Evolutionary conservation across 2,888 invertebrate genomes (phyloP), one percentile per base, ranked within the genome.

Genomic region (Leucophora obtusa): DNA sequence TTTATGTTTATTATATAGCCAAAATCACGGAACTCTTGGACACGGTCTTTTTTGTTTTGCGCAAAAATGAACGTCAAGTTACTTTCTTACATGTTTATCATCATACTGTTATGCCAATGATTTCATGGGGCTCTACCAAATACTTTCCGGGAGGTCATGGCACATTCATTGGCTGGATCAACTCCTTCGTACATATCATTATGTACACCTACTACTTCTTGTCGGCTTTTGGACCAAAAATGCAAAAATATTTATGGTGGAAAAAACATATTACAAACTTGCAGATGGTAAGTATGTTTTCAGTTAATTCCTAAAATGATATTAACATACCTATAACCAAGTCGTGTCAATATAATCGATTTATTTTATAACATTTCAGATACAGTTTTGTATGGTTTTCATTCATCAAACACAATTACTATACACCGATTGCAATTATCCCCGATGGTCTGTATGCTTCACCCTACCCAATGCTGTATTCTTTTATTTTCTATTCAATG

Each of bases 181-280:
- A 98, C 91, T 96, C 97, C 2, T 97, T 97, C 86, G 97, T 98
- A 17, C 98, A 98, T 88, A 95, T 98, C 83, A 92, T 98, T 84
- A 98, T 98, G 98, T 98, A 98, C 89, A 92, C 94, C 1, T 98
- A 98, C 90, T 97, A 97, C 86, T 92, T 98, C 92, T 89, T 98
- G 73, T 94, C 98, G 0, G 97, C 97, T 0, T 91, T 97, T 87
- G 96, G 98, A 33, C 98, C 97, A 0, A 92, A 94, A 85, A 95
- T 94, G 89, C 96, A 96, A 88, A 94, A 94, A 90, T 97, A 96
- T 88, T 91, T 98, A 82, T 97, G 96, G 94, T 98, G 98, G 98
- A 98, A 98, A 91, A 95, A 94, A 84, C 95, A 98, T 90, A 94
- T 98, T 85, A 98, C 98, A 33, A 94, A 94, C 28, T 91, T 98